Evolutionary conservation across 1,140 invertebrate genomes (phyloP), one percentile per base, ranked within the genome.

Genomic region (Atta texana): DNA sequence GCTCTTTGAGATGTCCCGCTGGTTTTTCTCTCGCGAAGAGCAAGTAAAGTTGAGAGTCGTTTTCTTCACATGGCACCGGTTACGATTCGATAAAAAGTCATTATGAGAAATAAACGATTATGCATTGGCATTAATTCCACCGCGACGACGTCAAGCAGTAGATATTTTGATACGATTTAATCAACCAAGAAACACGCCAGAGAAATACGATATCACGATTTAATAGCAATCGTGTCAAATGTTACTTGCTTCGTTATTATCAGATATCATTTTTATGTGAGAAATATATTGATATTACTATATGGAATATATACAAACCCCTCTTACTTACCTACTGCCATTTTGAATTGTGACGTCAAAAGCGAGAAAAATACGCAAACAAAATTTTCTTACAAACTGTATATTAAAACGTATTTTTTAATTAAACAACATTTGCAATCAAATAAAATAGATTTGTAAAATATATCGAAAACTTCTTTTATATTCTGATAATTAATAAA

Each of bases 131-230:
- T 74, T 74, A 82, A 82, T 82, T 74, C 18, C 68, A 18, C 18
- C 14, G 6, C 16, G 14, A 12, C 12, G 69, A 5, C 53, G 53
- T 55, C 53, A 12, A 21, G 75, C 44, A 44, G 57, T 31, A 10
- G 55, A 61, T 82, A 61, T 34, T 72, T 82, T 82, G 80, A 84
- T 84, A 84, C 69, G 53, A 59, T 61, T 84, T 84, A 74, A 74
- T 72, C 66, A 8, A 74, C 59, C 53, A 8, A 44, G 69, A 81
- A 81, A 72, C 34, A 5, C 24, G 24, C 18, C 18, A 28, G 44
- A 34, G 80, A 75, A 84, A 84, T 84, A 75, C 39, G 69, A 84
- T 75, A 84, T 74, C 55, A 24, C 6, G 8, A 31, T 61, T 59
- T 74, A 82, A 74, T 59, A 61, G 80, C 80, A 21, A 74, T 82